Conservation (phyloP, 2,888 invertebrate species). For the Busseola fusca region DNA sequence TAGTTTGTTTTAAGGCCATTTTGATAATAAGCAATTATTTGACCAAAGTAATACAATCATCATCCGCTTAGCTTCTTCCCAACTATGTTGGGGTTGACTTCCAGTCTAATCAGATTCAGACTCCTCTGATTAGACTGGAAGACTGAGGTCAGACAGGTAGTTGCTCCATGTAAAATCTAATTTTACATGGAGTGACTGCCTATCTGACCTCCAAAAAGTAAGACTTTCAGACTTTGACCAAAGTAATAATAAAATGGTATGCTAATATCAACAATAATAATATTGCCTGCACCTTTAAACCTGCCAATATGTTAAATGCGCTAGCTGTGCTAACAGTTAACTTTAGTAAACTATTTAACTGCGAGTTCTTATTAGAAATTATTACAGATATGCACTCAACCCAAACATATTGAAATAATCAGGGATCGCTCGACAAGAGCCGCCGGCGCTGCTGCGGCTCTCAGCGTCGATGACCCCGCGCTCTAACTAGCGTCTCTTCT, state of each 20-base stretch:
- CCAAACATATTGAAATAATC: conserved; percentile 23
- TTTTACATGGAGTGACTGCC: no score
- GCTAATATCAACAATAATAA: neutral
- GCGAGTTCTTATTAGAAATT: conserved; percentile 14
- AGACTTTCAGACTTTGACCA: no score
- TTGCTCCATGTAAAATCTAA: no score
- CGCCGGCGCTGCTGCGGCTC: conserved; percentile 22
- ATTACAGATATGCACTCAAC: conserved; percentile 10
- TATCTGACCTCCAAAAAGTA: no score
- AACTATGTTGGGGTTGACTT: no score
- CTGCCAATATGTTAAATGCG: neutral
- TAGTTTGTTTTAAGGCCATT: conserved; percentile 1
- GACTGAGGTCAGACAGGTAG: no score
- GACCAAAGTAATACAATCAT: neutral
- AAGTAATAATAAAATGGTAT: neutral
- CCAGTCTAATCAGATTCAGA: no score
- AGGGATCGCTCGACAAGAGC: conserved; percentile 24
- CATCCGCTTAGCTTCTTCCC: no score
- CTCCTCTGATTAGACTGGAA: no score
- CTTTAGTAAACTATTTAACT: neutral
- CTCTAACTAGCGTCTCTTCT: conserved; percentile 51
- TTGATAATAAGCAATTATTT: conserved; percentile 2
- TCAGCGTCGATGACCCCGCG: conserved; percentile 63
- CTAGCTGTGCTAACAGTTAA: neutral
- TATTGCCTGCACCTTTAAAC: neutral